phyloP scores from a whole-genome alignment of 2,113 vertebrate species.

The Tauraco erythrolophus region DNA sequence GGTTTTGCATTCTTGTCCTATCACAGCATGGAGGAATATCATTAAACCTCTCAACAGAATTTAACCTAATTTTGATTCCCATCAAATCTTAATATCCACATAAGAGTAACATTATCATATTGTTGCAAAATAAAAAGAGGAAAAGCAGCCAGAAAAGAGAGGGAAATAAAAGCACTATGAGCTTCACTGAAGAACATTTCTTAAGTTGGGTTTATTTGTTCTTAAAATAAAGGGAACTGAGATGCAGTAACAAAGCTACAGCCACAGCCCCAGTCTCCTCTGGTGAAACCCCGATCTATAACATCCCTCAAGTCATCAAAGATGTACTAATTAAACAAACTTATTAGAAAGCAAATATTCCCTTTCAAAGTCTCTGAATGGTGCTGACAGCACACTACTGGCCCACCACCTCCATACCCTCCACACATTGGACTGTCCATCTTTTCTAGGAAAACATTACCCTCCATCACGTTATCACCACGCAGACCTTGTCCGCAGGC shows the following conservation, averaged over 20 bases:
- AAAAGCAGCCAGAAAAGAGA: not conserved
- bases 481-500: not conserved
- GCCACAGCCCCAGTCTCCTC: not conserved
- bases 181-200: not conserved
- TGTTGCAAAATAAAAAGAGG: not conserved
- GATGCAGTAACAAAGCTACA: conserved; percentile 3
- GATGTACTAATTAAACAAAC: not conserved
- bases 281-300: not conserved
- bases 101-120: not conserved
- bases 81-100: not conserved
- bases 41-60: not conserved
- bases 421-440: rapidly evolving
- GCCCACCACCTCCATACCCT: not conserved
- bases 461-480: not conserved
- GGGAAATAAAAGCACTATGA: not conserved
- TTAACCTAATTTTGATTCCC: not conserved
- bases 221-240: conserved; percentile 2
- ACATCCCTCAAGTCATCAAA: not conserved
- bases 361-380: not conserved
- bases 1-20: not conserved
- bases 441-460: not conserved
- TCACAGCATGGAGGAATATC: not conserved
- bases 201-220: not conserved
- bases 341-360: not conserved
- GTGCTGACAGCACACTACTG: not conserved